Percentiles rank a stretch among this genome's conserved stretches.
These are phyloP conservation scores for Ophthalmolycus amberensis DNA, from an alignment of 2,113 vertebrate species.

Conservation along the genomic window DNA sequence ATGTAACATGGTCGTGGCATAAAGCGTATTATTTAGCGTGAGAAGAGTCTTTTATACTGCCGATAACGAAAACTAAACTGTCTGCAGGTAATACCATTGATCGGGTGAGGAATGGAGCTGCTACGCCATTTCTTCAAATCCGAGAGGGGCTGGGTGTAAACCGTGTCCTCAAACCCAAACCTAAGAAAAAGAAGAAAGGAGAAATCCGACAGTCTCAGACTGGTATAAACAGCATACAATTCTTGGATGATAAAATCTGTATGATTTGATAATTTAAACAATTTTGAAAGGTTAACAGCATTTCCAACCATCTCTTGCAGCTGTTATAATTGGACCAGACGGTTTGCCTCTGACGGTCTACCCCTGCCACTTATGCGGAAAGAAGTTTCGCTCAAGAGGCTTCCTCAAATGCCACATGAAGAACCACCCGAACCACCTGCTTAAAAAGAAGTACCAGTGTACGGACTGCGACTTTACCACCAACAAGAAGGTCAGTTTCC, in stretches of 20 bases:
- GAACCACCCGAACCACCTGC: slow-evolving; percentile 97
- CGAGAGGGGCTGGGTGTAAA: slow-evolving; percentile 90
- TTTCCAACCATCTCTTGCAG: slow-evolving; percentile 76
- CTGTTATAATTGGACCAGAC: slow-evolving; percentile 98
- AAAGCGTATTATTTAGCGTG: not conserved
- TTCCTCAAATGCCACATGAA: slow-evolving; percentile 99
- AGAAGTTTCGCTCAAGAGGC: slow-evolving; percentile 98
- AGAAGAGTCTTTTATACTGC: not conserved
- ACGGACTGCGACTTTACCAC: slow-evolving; percentile 99
- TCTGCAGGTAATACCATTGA: slow-evolving; percentile 91
- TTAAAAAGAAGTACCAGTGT: slow-evolving; percentile 99
- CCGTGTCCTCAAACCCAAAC: slow-evolving; percentile 93
- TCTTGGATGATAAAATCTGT: not conserved
- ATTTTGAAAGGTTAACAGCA: not conserved
- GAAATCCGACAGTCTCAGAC: slow-evolving; percentile 96
- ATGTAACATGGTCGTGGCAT: not conserved
- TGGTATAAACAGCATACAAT: slow-evolving; percentile 80
- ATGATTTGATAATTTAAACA: not conserved
- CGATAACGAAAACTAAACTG: not conserved
- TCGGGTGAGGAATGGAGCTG: slow-evolving; percentile 90
- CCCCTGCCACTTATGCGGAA: slow-evolving; percentile 98
- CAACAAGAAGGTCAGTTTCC: slow-evolving; percentile 98
- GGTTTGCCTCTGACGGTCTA: slow-evolving; percentile 98
- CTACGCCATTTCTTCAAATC: slow-evolving; percentile 94
- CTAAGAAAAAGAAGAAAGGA: slow-evolving; percentile 95